phyloP scores from a whole-genome alignment of 2,797 vertebrate genomes.

The Hafferia zeledoni region DNA sequence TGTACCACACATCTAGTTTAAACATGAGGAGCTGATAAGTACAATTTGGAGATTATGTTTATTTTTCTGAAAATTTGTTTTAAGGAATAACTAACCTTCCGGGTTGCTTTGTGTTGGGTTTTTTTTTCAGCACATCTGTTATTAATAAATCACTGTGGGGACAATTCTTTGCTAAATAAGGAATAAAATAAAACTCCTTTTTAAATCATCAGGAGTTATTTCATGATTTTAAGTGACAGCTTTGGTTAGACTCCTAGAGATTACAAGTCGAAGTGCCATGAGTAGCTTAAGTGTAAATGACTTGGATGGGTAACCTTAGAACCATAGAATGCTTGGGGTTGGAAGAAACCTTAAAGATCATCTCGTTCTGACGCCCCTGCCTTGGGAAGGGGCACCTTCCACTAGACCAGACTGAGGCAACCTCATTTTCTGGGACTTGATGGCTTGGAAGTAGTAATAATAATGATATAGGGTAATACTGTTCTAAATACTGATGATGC shows the following conservation, averaged over 20 bases:
- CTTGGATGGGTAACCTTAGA: background rate
- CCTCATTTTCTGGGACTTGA: fast-evolving
- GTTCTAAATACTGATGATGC: background rate
- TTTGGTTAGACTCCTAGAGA: background rate
- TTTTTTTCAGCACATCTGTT: background rate
- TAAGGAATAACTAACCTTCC: conserved; percentile 36
- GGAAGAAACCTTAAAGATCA: background rate
- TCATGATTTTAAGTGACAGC: background rate
- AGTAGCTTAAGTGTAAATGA: background rate
- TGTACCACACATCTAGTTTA: conserved; percentile 43
- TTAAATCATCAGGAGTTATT: conserved; percentile 11
- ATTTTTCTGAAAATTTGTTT: conserved; percentile 44
- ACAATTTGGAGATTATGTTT: conserved; percentile 9
- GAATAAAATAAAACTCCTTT: conserved; percentile 30
- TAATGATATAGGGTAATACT: background rate
- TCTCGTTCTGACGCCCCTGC: background rate
- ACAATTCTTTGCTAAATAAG: conserved; percentile 50
- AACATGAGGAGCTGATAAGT: conserved; percentile 43
- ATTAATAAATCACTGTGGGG: conserved; percentile 25
- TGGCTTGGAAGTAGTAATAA: background rate
- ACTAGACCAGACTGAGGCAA: background rate
- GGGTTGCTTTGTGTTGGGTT: background rate
- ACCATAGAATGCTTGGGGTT: background rate
- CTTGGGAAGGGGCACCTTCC: background rate
- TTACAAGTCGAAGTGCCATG: background rate